Evolutionary conservation across 2,888 invertebrate species (phyloP).

Genomic region (Selenia dentaria): DNA sequence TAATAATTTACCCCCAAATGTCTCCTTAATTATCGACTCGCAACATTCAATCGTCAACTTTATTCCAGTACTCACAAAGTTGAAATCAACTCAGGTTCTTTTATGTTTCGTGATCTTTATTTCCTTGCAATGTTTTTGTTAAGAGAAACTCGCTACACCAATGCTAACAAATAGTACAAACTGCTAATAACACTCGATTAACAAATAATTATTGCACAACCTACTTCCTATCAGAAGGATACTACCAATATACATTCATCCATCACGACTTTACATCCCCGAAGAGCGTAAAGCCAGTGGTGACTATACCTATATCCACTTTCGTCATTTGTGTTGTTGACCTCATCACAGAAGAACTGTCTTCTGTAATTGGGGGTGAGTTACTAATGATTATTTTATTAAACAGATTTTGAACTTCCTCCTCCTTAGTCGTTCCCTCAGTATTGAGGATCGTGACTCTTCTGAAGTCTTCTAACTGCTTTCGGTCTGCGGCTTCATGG

Average conservation of each 20-base stretch:
- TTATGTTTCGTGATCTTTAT: constrained; percentile 38
- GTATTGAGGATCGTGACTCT: no score
- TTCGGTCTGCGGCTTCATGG: no score
- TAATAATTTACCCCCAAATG: constrained; percentile 63
- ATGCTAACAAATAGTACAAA: constrained; percentile 61
- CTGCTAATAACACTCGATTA: constrained; percentile 61
- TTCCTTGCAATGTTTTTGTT: constrained; percentile 43
- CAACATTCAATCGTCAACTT: constrained; percentile 43
- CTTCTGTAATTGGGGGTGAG: no score
- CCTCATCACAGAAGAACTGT: no score
- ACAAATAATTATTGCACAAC: constrained; percentile 52
- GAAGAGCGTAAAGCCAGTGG: no score
- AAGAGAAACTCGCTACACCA: constrained; percentile 42
- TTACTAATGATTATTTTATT: no score
- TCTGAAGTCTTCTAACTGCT: no score
- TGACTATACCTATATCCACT: no score
- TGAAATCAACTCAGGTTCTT: constrained; percentile 29
- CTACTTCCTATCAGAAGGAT: background rate
- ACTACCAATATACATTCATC: background rate
- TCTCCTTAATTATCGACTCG: constrained; percentile 40
- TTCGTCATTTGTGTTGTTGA: no score
- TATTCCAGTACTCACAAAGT: constrained; percentile 41
- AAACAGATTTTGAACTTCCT: no score
- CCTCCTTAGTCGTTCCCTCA: no score
- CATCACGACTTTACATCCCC: no score